Percentiles rank a stretch among this genome's conserved stretches.
Evolutionary conservation across 2,797 vertebrate genomes (phyloP).

Genomic region (Sebastes alutus): DNA sequence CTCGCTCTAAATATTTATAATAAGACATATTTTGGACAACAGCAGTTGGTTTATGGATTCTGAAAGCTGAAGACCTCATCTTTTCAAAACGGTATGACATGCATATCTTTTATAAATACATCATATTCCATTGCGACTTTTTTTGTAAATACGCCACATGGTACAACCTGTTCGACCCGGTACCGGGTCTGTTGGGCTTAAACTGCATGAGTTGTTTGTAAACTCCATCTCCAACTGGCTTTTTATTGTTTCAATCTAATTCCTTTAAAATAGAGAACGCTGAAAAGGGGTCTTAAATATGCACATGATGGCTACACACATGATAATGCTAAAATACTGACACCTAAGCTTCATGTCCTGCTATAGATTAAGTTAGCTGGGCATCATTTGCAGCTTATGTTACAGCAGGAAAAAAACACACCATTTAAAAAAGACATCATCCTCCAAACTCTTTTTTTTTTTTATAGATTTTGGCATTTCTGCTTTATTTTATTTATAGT

Average conservation of each 20-base stretch:
- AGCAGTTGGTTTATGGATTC: too few relatives aligned
- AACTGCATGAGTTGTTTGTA: background rate
- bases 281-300: background rate
- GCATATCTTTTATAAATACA: background rate
- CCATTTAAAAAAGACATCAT: too few relatives aligned
- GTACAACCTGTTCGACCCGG: background rate
- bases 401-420: background rate
- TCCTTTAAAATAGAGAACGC: background rate
- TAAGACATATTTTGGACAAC: too few relatives aligned
- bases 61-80: background rate
- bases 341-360: background rate
- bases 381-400: background rate
- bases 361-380: background rate
- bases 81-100: background rate
- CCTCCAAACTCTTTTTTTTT: too few relatives aligned
- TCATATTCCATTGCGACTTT: background rate
- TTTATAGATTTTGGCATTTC: too few relatives aligned
- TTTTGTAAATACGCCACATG: background rate
- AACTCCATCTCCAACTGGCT: background rate
- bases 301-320: background rate
- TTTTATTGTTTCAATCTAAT: background rate
- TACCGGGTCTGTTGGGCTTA: background rate
- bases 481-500: background rate
- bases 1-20: too few relatives aligned
- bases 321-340: background rate